These are phyloP conservation scores for Plusia festucae DNA, from an alignment of 2,888 invertebrate genomes.

Conservation along the genomic window DNA sequence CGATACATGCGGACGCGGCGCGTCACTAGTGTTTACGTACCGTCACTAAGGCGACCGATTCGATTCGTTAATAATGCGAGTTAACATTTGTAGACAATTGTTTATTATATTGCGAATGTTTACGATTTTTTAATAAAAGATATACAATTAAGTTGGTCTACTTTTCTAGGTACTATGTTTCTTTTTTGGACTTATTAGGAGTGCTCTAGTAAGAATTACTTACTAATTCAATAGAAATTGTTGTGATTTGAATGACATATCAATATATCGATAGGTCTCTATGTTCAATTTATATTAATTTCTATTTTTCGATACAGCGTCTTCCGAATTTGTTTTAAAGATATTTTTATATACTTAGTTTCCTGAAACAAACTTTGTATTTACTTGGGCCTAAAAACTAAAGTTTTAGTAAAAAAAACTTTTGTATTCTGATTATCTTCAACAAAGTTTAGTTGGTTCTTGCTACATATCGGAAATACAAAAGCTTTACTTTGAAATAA, in stretches of 20 bases:
- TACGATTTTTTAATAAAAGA: background rate
- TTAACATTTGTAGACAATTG: constrained; percentile 40
- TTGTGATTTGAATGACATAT: background rate
- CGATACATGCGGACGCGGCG: constrained; percentile 67
- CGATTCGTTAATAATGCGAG: constrained; percentile 68
- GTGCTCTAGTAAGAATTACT: background rate
- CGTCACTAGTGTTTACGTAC: constrained; percentile 82
- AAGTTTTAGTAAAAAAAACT: constrained; percentile 20
- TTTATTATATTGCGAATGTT: constrained; percentile 16
- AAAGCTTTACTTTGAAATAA: constrained; percentile 32
- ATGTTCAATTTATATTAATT: background rate
- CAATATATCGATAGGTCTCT: background rate
- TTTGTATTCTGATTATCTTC: constrained; percentile 30
- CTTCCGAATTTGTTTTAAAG: background rate
- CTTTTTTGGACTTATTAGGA: background rate
- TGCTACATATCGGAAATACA: constrained; percentile 15
- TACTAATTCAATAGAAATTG: background rate
- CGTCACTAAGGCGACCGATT: constrained; percentile 82
- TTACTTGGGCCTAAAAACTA: constrained; percentile 9
- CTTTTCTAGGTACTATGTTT: background rate
- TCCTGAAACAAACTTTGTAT: constrained; percentile 15
- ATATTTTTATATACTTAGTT: constrained; percentile 14
- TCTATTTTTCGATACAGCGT: background rate
- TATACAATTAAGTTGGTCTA: background rate
- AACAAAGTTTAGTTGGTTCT: constrained; percentile 18